Evolutionary conservation across 2,113 vertebrate genomes (phyloP), one percentile per base, ranked within the genome.

Genomic region (Scolopax mira): DNA sequence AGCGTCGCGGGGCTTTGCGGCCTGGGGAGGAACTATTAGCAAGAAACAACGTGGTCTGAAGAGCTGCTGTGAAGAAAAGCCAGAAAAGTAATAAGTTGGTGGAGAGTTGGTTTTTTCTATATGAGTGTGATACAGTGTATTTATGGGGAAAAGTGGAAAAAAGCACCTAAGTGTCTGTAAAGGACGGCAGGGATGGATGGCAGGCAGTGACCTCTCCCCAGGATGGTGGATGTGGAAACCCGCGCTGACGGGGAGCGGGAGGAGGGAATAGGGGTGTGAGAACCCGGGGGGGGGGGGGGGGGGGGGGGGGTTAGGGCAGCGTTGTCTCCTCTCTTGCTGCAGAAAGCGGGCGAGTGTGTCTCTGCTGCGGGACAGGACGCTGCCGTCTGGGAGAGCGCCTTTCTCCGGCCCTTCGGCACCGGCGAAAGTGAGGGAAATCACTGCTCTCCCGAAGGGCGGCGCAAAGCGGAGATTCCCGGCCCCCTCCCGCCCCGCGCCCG

Each of bases 361-460:
- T 65, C 78, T 84, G 72, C 80, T 12, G 2, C 46, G 58, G 77
- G 73, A 81, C 58, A 67, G 44, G 58, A 19, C 35, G 52, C 81
- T 73, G 81, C 2, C 0, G 46, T 82, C 84, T 77, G 16, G n/a
- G 25, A 4, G 11, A 17, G 30, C 15, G 11, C 79, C 81, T 85
- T 89, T 75, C 66, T 57, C 85, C 70, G 69, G 82, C 87, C 85
- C 84, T 49, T 71, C 70, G 86, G 78, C 85, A 82, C 46, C 72
- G 64, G 90, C 71, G 69, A 46, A 91, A 91, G 83, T 41, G 78
- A 71, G 85, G 95, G 83, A 88, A 92, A 88, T 52, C 85, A 79
- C 79, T 86, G 46, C 78, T 88, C 13, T 55, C 96, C 79, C 79
- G 89, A 96, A 64, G 89, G 37, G 92, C 90, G 52, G 12, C 46